Conservation (phyloP, 2,113 vertebrate genomes). For the Lagenorhynchus albirostris region DNA sequence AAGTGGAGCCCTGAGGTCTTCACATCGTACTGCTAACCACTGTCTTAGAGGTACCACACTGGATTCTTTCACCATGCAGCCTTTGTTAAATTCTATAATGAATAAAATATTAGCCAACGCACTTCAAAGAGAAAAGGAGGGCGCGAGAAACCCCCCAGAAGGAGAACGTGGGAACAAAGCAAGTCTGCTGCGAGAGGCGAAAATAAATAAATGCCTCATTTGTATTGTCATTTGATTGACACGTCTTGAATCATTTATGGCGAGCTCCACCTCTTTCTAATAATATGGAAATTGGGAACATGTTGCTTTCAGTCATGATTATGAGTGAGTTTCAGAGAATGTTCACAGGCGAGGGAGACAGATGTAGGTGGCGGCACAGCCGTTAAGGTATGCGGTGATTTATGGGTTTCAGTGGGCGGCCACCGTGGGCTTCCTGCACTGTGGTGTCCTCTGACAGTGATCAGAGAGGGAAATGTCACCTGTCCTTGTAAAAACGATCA, state of each 20-base stretch:
- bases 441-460: neutral
- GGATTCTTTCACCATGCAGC: neutral
- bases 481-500: neutral
- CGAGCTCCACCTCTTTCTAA: slow-evolving; percentile 58
- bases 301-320: slow-evolving; percentile 45
- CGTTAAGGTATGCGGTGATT: neutral
- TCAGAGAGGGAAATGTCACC: neutral
- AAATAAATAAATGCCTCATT: slow-evolving; percentile 46
- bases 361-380: neutral
- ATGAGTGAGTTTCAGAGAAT: neutral
- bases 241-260: slow-evolving; percentile 61
- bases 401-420: neutral
- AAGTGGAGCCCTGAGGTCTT: neutral
- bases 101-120: slow-evolving; percentile 63
- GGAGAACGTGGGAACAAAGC: slow-evolving; percentile 1
- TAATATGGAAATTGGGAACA: slow-evolving; percentile 61
- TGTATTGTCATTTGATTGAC: slow-evolving; percentile 54
- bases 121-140: slow-evolving; percentile 60
- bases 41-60: neutral
- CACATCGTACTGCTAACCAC: neutral
- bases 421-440: neutral
- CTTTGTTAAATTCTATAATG: slow-evolving; percentile 54
- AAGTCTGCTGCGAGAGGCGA: neutral
- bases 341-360: neutral
- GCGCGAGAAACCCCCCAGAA: neutral